phyloP scores from a whole-genome alignment of 2,888 invertebrate species.

The Oasisia sp. region DNA sequence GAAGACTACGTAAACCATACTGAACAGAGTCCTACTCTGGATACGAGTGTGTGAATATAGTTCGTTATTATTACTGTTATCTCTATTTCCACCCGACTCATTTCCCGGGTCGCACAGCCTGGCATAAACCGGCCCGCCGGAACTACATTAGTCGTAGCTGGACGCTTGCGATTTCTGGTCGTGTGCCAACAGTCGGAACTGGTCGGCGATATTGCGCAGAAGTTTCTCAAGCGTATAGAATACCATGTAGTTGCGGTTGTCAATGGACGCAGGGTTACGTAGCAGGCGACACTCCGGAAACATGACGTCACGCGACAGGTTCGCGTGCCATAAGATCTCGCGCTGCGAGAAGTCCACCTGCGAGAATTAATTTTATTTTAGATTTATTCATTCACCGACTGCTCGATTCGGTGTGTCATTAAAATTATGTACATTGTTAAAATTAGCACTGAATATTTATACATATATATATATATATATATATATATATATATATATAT shows the following conservation, averaged over 20 bases:
- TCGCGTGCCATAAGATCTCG: background rate
- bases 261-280: conserved; percentile 29
- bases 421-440: no score
- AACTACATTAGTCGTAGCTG: background rate
- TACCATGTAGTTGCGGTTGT: conserved; percentile 41
- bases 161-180: background rate
- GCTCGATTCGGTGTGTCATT: no score
- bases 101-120: no score
- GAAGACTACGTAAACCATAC: no score
- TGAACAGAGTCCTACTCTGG: no score
- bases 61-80: no score
- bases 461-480: background rate
- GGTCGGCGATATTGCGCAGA: conserved; percentile 32
- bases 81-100: no score
- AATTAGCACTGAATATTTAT: background rate
- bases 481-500: background rate
- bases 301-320: conserved; percentile 19
- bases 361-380: background rate
- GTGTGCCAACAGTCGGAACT: conserved; percentile 21
- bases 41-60: no score
- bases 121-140: no score
- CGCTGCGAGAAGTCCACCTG: background rate
- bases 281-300: conserved; percentile 7
- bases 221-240: conserved; percentile 38
- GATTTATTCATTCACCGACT: no score